Evolutionary conservation across 2,113 vertebrate species (phyloP).

Genomic region (Delphinapterus leucas): DNA sequence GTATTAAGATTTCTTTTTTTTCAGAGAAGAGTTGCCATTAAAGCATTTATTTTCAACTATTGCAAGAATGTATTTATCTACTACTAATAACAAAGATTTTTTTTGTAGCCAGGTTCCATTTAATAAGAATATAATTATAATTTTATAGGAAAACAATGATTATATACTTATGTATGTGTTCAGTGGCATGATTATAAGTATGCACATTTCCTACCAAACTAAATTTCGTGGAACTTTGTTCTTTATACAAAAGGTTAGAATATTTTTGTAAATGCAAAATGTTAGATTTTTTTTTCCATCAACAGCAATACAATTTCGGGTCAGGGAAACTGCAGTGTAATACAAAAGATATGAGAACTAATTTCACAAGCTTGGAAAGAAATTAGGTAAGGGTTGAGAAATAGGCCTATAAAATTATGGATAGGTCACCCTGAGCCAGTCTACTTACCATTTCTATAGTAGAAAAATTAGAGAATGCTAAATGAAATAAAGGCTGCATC

Average conservation of each 20-base stretch:
- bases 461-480: slow-evolving; percentile 35
- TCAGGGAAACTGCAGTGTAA: slow-evolving; percentile 8
- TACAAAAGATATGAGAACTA: neutral
- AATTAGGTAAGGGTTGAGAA: slow-evolving; percentile 46
- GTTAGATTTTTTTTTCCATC: neutral
- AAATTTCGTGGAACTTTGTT: neutral
- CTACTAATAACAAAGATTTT: neutral
- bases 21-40: neutral
- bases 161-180: neutral
- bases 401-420: slow-evolving; percentile 15
- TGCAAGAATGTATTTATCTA: neutral
- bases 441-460: slow-evolving; percentile 45
- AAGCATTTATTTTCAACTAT: neutral
- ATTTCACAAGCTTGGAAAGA: slow-evolving; percentile 14
- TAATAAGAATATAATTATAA: slow-evolving; percentile 8
- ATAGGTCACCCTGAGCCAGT: neutral
- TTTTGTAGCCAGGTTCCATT: neutral
- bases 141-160: neutral
- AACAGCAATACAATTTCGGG: slow-evolving; percentile 13
- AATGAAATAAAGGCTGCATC: slow-evolving; percentile 49
- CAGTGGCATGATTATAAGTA: neutral
- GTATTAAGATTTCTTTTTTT: neutral
- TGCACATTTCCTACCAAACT: neutral
- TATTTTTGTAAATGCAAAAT: slow-evolving; percentile 8
- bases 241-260: neutral